Evolutionary conservation across 2,113 vertebrate species (phyloP).

Genomic region (Pantherophis guttatus): DNA sequence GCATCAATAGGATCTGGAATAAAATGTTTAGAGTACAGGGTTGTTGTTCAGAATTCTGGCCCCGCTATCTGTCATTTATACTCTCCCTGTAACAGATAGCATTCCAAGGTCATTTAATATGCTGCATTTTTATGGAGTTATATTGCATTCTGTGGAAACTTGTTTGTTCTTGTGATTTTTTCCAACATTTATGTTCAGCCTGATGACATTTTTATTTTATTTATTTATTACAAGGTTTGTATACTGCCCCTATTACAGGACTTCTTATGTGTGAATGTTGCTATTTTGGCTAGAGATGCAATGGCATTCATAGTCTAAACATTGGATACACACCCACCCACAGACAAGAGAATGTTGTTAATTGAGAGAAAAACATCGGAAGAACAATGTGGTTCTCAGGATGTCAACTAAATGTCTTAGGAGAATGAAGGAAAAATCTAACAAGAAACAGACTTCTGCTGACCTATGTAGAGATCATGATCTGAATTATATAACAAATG

Average conservation of each 20-base stretch:
- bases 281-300: background rate
- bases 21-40: background rate
- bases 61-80: background rate
- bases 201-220: background rate
- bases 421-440: background rate
- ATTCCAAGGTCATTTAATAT: background rate
- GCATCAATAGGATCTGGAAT: background rate
- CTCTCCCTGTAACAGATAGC: background rate
- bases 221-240: background rate
- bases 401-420: background rate
- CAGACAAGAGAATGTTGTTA: slow-evolving; percentile 1
- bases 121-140: background rate
- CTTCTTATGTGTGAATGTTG: too few relatives aligned
- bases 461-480: background rate
- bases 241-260: background rate
- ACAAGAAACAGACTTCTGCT: background rate
- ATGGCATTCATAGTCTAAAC: background rate
- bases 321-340: background rate
- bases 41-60: background rate
- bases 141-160: background rate
- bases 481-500: background rate
- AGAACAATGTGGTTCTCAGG: slow-evolving; percentile 4
- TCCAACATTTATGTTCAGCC: too few relatives aligned
- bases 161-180: background rate
- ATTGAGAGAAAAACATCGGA: slow-evolving; percentile 28